Base-by-base conservation (phyloP, 1,140 invertebrate species). In the Drosophila gunungcola region DNA sequence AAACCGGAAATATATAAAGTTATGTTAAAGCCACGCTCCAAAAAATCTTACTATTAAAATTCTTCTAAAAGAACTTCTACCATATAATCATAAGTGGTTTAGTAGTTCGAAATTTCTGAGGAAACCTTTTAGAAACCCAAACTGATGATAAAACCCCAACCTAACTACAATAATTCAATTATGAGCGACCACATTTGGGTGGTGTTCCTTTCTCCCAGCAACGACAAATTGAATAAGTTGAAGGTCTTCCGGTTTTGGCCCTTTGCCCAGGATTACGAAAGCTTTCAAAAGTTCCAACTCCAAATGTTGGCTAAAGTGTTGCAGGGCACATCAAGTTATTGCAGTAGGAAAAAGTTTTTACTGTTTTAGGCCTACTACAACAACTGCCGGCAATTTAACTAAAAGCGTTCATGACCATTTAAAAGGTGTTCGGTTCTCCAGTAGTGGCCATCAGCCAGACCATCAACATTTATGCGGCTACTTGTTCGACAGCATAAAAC, bases 371-470 rank as follows among this genome's bases (percentile, higher is more conserved):
- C 64, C 75, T 74, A 29, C 43, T 39, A n/a, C 42, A 65, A 29
- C 64, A 45, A 64, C 55, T 64, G 36, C 3, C 45, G 55, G 83
- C 78, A 88, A 89, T 88, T 88, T 88, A 84, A 80, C 76, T 88
- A 89, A 88, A 89, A 88, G 83, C 85, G 65, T 63, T 21, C 70
- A 78, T 88, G 78, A 88, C 73, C 73, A 56, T 84, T 80, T 70
- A 73, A 75, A 83, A 88, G 84, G 80, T 89, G 83, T 86, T 86
- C 39, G 39, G 32, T 16, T 9, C 48, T 41, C 27, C 60, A 43
- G 69, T 73, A 43, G 69, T 73, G 64, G 65, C 78, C 65, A 51
- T 36, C 25, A 34, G 27, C 27, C 12, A 58, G 54, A 25, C 16
- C 60, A 63, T 73, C 48, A 88, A 73, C 83, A 86, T 86, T 79